Percentiles rank a stretch among this genome's conserved stretches.
phyloP scores from a whole-genome alignment of 2,797 vertebrate genomes.

The Alectoris magna region DNA sequence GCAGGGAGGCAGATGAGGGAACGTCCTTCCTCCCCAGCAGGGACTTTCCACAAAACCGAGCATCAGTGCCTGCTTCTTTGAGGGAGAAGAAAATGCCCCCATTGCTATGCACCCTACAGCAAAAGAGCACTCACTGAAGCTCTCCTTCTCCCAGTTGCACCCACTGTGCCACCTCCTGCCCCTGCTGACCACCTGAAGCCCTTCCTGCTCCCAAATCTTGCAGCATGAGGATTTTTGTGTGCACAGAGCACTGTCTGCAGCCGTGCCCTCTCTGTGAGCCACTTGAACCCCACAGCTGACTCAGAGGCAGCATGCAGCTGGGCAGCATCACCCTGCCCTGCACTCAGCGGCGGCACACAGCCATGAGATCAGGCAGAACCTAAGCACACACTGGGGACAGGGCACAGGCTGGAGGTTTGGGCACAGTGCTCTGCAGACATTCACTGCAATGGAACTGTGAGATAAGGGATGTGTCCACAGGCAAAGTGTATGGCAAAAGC shows the following conservation, averaged over 20 bases:
- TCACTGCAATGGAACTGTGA: accelerated
- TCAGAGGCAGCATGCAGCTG: background rate
- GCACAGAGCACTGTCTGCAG: background rate
- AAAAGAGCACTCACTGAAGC: background rate
- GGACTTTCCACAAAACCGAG: background rate
- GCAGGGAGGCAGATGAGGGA: background rate
- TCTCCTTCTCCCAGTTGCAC: background rate
- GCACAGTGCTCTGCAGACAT: background rate
- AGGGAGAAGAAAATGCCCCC: background rate
- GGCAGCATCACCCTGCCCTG: background rate
- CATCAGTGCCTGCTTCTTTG: background rate
- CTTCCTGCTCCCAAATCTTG: background rate
- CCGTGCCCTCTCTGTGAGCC: slow-evolving; percentile 14
- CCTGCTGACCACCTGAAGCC: background rate
- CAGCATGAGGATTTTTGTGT: background rate
- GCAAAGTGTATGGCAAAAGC: accelerated
- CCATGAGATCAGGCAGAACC: slow-evolving; percentile 39
- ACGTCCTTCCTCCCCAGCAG: background rate
- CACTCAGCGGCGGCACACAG: slow-evolving; percentile 24
- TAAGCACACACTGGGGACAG: background rate
- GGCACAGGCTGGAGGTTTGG: background rate
- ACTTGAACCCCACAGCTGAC: slow-evolving; percentile 25
- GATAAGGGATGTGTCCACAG: accelerated
- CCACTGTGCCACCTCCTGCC: background rate
- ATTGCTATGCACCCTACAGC: background rate